phyloP scores from a whole-genome alignment of 2,888 invertebrate genomes.

The Cheilosia urbana region DNA sequence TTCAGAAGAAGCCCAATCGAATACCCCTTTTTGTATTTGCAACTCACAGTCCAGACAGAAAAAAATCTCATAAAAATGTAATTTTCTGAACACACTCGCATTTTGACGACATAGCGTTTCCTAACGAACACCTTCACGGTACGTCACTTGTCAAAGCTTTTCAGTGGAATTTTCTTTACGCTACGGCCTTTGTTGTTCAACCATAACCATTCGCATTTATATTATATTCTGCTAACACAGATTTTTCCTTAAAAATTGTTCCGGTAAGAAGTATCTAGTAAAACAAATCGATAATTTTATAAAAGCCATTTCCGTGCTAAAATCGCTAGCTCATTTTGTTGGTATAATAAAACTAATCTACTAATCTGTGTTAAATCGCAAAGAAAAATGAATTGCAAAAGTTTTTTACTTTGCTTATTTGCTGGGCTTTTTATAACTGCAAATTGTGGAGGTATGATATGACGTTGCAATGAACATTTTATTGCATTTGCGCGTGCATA shows the following conservation, averaged over 20 bases:
- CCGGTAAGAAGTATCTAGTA: constrained; percentile 43
- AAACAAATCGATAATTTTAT: constrained; percentile 23
- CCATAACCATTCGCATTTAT: constrained; percentile 26
- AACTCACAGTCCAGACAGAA: too few relatives aligned
- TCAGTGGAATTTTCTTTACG: constrained; percentile 66
- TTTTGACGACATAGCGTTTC: not conserved
- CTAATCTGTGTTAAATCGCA: constrained; percentile 5
- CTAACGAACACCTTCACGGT: constrained; percentile 27
- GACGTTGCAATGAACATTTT: constrained; percentile 60
- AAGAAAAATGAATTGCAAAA: constrained; percentile 79
- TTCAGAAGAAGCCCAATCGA: too few relatives aligned
- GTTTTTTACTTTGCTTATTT: constrained; percentile 79
- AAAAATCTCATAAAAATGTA: too few relatives aligned
- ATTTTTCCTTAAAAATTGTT: constrained; percentile 40
- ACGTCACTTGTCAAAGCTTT: constrained; percentile 52
- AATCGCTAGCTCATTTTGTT: not conserved
- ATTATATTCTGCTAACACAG: constrained; percentile 36
- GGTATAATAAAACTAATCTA: not conserved
- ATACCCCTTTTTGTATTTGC: too few relatives aligned
- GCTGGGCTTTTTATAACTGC: constrained; percentile 79
- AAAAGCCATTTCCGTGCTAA: not conserved
- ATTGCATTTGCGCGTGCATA: constrained; percentile 57
- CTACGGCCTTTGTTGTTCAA: constrained; percentile 69
- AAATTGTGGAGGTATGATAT: constrained; percentile 76
- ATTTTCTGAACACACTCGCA: not conserved